Percentiles rank a stretch among this genome's conserved stretches.
phyloP scores from a whole-genome alignment of 2,888 invertebrate species.

The Himalopsyche anomala region DNA sequence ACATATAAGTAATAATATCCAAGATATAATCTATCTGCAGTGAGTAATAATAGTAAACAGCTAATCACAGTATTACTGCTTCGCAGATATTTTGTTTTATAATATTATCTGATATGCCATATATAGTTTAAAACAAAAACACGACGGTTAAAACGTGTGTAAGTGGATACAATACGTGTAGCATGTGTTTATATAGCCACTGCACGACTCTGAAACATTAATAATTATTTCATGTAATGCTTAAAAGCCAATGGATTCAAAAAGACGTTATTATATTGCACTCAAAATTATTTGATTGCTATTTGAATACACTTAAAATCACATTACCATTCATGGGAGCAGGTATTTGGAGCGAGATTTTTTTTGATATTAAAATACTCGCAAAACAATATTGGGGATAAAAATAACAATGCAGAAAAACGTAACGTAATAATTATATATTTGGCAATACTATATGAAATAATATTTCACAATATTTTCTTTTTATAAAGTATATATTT shows the following conservation, averaged over 20 bases:
- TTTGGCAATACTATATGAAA: too few relatives aligned
- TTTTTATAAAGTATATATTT: too few relatives aligned
- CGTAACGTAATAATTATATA: too few relatives aligned
- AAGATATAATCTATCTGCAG: neutral
- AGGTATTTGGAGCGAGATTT: too few relatives aligned
- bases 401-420: too few relatives aligned
- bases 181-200: slow-evolving; percentile 2
- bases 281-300: neutral
- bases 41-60: neutral
- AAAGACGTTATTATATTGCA: slow-evolving; percentile 6
- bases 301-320: neutral
- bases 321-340: too few relatives aligned
- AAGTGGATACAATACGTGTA: neutral
- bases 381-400: too few relatives aligned
- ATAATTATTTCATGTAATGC: neutral
- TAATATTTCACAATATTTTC: too few relatives aligned
- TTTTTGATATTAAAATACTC: too few relatives aligned
- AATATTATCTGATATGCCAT: slow-evolving; percentile 24
- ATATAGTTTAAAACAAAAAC: slow-evolving; percentile 23
- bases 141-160: slow-evolving; percentile 7
- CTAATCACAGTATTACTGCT: neutral
- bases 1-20: neutral
- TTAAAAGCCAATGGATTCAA: neutral
- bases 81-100: neutral
- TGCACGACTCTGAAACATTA: slow-evolving; percentile 21